Evolutionary conservation across 1,140 invertebrate species (phyloP), one percentile per base, ranked within the genome.

Genomic region (Solenopsis invicta): DNA sequence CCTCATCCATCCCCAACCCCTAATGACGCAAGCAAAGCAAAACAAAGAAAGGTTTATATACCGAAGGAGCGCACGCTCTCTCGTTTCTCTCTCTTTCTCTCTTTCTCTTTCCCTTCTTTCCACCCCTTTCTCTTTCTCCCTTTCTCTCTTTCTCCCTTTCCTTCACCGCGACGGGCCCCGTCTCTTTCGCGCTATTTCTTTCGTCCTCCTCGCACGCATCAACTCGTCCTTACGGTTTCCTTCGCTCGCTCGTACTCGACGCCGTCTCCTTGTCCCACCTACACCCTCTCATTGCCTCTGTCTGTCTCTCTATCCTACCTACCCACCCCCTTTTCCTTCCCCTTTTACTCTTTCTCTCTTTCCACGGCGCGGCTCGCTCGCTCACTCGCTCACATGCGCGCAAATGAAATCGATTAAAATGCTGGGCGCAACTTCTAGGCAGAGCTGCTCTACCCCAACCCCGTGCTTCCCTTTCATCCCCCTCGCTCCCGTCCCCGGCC

Each of bases 321-420:
- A 69, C 64, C 76, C 90, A 52, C 56, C 77, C 52, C 77, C 69
- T 41, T 45, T 41, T 37, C 56, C 67, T 41, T n/a, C 72, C 76
- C 34, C 45, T 61, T 62, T 54, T 18, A 71, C 85, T 88, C 76
- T 85, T 80, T 88, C 74, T 72, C 80, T 61, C 86, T 88, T 84
- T 80, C 62, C 34, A 24, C 48, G 50, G 52, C 74, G 89, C 91
- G 89, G 88, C 93, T 94, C 93, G 87, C 93, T 93, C 89, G 89
- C 93, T 94, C 89, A 89, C 93, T 94, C 94, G 87, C 93, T 93
- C 94, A 94, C 94, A 94, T 94, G 94, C 94, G 94, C 94, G 94
- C 94, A 95, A 95, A 95, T 95, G 94, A 95, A 95, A 95, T 95
- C 95, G 94, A 95, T 95, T 95, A 95, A 95, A 95, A 95, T 95